A percentile compares a stretch with the other conserved stretches of the same genome.
phyloP scores from a whole-genome alignment of 1,140 invertebrate species.

The Hestina assimilis region DNA sequence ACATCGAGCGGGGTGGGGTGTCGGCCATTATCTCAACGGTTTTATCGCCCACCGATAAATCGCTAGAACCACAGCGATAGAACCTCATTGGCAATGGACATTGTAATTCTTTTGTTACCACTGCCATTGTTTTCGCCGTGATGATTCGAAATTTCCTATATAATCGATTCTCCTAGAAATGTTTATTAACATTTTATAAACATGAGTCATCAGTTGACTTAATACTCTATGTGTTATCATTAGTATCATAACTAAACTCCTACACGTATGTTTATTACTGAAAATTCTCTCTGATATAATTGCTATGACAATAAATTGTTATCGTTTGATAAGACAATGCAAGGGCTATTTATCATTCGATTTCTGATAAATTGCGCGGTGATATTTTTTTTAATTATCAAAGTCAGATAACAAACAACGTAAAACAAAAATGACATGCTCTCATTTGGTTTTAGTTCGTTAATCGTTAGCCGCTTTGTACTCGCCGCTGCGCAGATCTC shows the following conservation, averaged over 20 bases:
- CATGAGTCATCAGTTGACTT: conserved; percentile 22
- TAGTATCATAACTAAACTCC: conserved; percentile 2
- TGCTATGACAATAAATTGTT: not conserved
- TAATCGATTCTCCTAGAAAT: conserved; percentile 27
- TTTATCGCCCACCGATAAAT: conserved; percentile 64
- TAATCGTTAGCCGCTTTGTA: conserved; percentile 63
- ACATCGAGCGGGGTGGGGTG: conserved; percentile 45
- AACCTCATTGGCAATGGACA: conserved; percentile 64
- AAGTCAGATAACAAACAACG: conserved; percentile 36
- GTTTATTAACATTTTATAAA: conserved; percentile 23
- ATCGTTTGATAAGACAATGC: not conserved
- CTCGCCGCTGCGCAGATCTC: conserved; percentile 55
- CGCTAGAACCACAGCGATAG: conserved; percentile 51
- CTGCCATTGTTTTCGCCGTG: conserved; percentile 23
- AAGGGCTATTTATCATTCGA: not conserved
- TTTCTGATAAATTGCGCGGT: not conserved
- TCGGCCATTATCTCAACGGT: conserved; percentile 56
- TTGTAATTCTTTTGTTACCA: conserved; percentile 71
- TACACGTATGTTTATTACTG: conserved; percentile 3
- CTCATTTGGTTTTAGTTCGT: conserved; percentile 61
- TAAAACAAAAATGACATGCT: conserved; percentile 55
- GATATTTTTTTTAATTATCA: conserved; percentile 17
- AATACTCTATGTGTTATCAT: conserved; percentile 10
- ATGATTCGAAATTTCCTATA: conserved; percentile 24
- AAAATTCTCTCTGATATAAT: conserved; percentile 4